Base-by-base conservation (phyloP, 2,888 invertebrate species). In the Pristionchus arcanus region DNA sequence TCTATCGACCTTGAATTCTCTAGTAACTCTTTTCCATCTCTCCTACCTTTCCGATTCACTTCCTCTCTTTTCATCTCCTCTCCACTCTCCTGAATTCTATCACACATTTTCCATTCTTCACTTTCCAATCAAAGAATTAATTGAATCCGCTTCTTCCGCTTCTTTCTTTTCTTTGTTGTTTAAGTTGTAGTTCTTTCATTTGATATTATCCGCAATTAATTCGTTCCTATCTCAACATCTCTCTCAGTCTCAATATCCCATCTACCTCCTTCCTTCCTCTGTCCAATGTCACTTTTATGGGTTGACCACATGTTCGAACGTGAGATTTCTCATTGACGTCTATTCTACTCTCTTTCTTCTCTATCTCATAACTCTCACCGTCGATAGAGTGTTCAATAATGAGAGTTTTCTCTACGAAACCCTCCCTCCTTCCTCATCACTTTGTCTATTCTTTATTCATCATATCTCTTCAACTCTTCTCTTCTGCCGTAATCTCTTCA, bases 1-100 rank as follows among this genome's bases (percentile, higher is more conserved):
- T 42, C 77, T 77, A 77, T 77, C 77, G 77, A 77, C 77, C 77
- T 77, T 77, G 77, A 77, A 77, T 77, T 77, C 77, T 25, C 42
- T 42, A 77, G 37, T 77, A 37, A 42, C 37, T 77, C 77, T 42
- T 16, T 13, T 34, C 71, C 71, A 71, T 71, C 42, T 77, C 77
- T n/a, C 21, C 2, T 11, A 77, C 77, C 77, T 42, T 77, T 25
- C 77, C 77, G 42, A 77, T 19, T 42, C 77, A 77, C n/a, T 84
- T 59, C 53, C 84, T 21, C 84, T 34, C 53, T 34, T 28, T 83
- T 83, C 42, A 77, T 77, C 21, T 31, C 34, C 28, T 53, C 25
- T 28, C 37, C 49, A 11, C 53, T 28, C 15, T 25, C 53, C 19
- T 49, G 42, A 49, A 42, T 49, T 53, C 37, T 49, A 49, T 49